These are phyloP conservation scores for Oligia strigilis DNA, from an alignment of 2,888 invertebrate species.

Conservation along the genomic window DNA sequence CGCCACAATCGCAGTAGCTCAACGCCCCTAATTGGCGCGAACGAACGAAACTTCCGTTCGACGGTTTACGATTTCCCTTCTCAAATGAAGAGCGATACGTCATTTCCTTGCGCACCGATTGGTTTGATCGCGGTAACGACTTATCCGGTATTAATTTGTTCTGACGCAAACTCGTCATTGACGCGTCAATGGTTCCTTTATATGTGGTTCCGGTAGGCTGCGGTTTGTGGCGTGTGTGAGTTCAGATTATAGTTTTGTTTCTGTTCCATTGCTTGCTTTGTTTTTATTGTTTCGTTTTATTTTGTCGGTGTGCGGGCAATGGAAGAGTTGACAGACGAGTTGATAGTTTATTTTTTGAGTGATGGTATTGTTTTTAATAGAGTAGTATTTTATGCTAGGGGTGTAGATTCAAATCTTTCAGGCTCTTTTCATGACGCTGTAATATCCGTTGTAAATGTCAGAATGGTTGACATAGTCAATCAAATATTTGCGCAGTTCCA, in stretches of 20 bases:
- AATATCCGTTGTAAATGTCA: neutral
- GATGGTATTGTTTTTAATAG: neutral
- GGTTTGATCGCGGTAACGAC: slow-evolving; percentile 74
- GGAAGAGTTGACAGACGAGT: slow-evolving; percentile 24
- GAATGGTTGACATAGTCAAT: neutral
- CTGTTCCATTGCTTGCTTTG: slow-evolving; percentile 37
- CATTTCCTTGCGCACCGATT: slow-evolving; percentile 79
- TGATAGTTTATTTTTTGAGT: slow-evolving; percentile 31
- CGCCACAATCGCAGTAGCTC: slow-evolving; percentile 61
- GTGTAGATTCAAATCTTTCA: neutral
- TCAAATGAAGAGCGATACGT: slow-evolving; percentile 76
- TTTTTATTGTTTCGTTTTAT: slow-evolving; percentile 26
- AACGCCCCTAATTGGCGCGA: slow-evolving; percentile 71
- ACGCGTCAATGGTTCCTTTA: slow-evolving; percentile 55
- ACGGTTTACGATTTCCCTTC: slow-evolving; percentile 83
- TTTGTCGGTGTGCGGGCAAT: slow-evolving; percentile 23
- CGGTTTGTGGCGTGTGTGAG: slow-evolving; percentile 33
- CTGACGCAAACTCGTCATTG: slow-evolving; percentile 64
- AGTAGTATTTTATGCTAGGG: neutral
- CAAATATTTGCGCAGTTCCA: neutral
- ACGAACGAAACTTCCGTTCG: slow-evolving; percentile 82
- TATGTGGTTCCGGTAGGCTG: slow-evolving; percentile 39
- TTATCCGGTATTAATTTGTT: slow-evolving; percentile 80
- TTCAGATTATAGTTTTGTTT: slow-evolving; percentile 49
- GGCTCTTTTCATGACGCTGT: neutral